Evolutionary conservation across 2,113 vertebrate genomes (phyloP), one percentile per base, ranked within the genome.

Genomic region (Paratilapia polleni): DNA sequence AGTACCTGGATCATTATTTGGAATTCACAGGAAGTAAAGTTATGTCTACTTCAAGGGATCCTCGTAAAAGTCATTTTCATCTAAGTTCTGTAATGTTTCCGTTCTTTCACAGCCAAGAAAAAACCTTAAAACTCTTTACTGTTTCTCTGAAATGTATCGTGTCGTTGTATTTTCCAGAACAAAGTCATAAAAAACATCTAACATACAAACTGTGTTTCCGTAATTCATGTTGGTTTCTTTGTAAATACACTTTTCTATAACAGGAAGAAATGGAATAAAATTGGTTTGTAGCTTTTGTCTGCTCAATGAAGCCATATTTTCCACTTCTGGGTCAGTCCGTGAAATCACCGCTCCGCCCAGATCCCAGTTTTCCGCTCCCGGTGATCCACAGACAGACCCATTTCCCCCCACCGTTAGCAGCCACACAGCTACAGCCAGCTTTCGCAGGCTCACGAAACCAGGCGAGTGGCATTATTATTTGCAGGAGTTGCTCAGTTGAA

Each of bases 261-360:
- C 62, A 47, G 14, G 1, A 24, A 66, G 14, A 66, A 38, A 1
- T 24, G 17, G 24, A 22, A 26, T 2, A 68, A 68, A 47, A 47
- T 56, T n/a, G 38, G 15, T 68, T 47, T 47, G 38, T 47, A 68
- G 38, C 63, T 17, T 10, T 43, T 14, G 10, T 11, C 3, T 70
- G 64, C 26, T 70, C 12, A 49, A 28, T 12, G 43, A 70, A 4
- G 6, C 5, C 22, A 43, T 1, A 3, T 31, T 84, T 74, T 66
- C 81, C 75, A 61, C 17, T 74, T 58, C 8, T 78, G 10, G 4
- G 17, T 63, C 5, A 24, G 77, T 11, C 24, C 75, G 0, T 49
- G 81, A 91, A 91, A 0, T 1, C 83, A 86, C 5, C 79, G 38
- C 88, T 43, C 87, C 91, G 86, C 87, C 87, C 88, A 80, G 34